A percentile compares a stretch with the other conserved stretches of the same genome.
Conservation (phyloP, 1,140 invertebrate species). For the Ganaspis sp. region DNA sequence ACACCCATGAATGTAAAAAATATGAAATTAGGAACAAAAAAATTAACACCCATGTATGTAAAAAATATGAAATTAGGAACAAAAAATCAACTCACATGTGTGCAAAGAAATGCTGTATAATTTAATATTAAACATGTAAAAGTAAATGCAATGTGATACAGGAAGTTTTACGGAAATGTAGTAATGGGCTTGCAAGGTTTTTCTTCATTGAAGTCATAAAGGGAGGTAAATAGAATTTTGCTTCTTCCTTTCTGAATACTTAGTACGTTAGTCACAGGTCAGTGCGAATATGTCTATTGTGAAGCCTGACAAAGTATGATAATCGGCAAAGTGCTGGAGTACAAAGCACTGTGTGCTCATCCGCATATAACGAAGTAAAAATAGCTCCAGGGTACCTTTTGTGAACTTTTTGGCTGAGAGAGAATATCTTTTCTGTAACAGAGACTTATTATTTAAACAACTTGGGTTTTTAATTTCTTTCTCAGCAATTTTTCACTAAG, state of each 20-base stretch:
- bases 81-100: too few relatives aligned
- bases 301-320: constrained; percentile 49
- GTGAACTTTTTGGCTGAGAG: constrained; percentile 18
- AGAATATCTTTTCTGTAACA: neutral
- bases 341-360: constrained; percentile 24
- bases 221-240: neutral
- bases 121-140: too few relatives aligned
- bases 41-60: too few relatives aligned
- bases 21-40: too few relatives aligned
- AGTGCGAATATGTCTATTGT: constrained; percentile 46
- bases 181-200: neutral
- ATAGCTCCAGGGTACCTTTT: constrained; percentile 17
- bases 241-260: constrained; percentile 34
- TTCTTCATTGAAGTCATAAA: neutral
- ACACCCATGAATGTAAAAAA: too few relatives aligned
- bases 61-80: too few relatives aligned
- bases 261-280: constrained; percentile 57
- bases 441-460: constrained; percentile 7
- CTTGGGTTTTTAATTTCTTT: neutral
- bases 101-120: too few relatives aligned
- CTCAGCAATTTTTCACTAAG: neutral
- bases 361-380: constrained; percentile 24
- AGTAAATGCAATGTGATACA: too few relatives aligned
- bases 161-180: neutral
- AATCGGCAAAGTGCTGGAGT: constrained; percentile 23